Base-by-base conservation (phyloP, 2,113 vertebrate species). In the Hiodon tergisus region DNA sequence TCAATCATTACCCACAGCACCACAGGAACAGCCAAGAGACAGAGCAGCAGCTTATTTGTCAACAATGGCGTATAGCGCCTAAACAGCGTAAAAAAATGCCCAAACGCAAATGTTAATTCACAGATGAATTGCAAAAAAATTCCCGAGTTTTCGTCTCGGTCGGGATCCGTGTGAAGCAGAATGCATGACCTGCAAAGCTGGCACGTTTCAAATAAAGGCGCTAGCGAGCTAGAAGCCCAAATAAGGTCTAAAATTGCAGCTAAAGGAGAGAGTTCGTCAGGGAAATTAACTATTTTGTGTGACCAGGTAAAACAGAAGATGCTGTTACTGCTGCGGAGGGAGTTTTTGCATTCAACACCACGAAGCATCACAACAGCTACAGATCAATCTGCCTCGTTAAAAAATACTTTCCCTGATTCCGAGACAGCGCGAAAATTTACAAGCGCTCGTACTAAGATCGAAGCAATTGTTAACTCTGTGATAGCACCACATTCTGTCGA, bases 351-450 rank as follows among this genome's bases (percentile, higher is more conserved):
- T 73, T 73, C 48, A 59, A 73, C 71, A 63, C 67, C 48, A 51
- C 7, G 11, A 68, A 73, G 59, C 71, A 73, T 51, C 60, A 60
- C 59, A 73, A 73, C 17, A 73, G 71, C n/a, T 53, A 73, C 50
- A 60, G 31, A 17, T 63, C 71, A 16, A 62, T 61, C 58, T 46
- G 62, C 48, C 62, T 58, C 58, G 62, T 55, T 54, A 72, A 77
- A 69, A 75, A 81, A 77, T 72, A 47, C 51, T 7, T 73, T 80
- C 53, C 60, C 75, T 4, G 75, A 80, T 63, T 81, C 71, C 51
- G 52, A 62, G 5, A 74, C 57, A 14, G 78, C 71, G 1, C 16
- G 55, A 76, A 80, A 69, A 13, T 59, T 72, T 58, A 54, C 6
- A 66, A 62, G 71, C 13, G 61, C 54, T 54, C n/a, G 46, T 11